Conservation (phyloP, 2,113 vertebrate genomes). For the Plecturocebus donacophilus region DNA sequence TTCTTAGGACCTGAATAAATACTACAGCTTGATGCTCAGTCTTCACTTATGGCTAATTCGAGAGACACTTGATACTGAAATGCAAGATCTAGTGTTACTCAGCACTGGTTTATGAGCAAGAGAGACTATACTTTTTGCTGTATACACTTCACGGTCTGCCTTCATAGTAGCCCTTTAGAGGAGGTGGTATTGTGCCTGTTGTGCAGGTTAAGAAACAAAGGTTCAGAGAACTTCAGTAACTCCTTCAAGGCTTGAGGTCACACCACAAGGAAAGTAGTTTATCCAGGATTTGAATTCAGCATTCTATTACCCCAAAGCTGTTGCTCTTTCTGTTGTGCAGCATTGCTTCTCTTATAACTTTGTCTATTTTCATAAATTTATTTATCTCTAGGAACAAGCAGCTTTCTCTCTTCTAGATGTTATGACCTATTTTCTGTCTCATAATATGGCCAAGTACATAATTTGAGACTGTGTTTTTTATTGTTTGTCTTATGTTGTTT, state of each 20-base stretch:
- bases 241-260: background rate
- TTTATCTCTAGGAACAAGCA: slow-evolving; percentile 21
- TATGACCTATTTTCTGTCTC: slow-evolving; percentile 40
- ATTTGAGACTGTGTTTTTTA: background rate
- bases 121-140: background rate
- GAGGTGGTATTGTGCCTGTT: background rate
- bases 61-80: background rate
- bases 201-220: background rate
- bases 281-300: background rate
- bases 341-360: background rate
- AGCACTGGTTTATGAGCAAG: background rate
- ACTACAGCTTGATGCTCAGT: background rate
- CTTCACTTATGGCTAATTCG: background rate
- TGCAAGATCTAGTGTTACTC: background rate
- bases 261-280: background rate
- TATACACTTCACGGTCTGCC: background rate
- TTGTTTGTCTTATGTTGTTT: slow-evolving; percentile 9
- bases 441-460: background rate
- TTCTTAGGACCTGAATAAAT: slow-evolving; percentile 1
- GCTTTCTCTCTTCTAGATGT: background rate
- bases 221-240: background rate
- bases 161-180: background rate
- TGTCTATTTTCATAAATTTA: background rate
- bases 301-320: background rate
- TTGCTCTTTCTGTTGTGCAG: background rate